Evolutionary conservation across 2,113 vertebrate genomes (phyloP).

Genomic region (Chamaea fasciata): DNA sequence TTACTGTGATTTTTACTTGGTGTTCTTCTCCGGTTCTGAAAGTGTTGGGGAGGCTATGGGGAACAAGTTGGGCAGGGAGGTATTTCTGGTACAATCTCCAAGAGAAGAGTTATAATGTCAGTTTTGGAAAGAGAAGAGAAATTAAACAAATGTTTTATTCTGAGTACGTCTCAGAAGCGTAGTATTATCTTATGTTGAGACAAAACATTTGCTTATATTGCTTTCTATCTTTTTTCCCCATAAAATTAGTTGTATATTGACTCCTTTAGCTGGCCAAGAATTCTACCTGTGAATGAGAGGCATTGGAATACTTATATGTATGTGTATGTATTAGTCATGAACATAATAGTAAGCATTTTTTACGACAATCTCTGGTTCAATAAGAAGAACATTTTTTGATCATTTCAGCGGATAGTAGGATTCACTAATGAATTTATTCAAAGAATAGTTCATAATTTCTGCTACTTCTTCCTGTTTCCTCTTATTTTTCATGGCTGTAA

Average conservation of each 20-base stretch:
- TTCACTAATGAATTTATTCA: not conserved
- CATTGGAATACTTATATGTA: not conserved
- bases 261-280: not conserved
- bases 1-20: not conserved
- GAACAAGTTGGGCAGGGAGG: accelerated
- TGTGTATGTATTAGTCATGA: not conserved
- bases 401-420: not conserved
- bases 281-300: not conserved
- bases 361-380: not conserved
- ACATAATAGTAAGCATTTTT: not conserved
- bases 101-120: not conserved
- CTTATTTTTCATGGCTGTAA: not conserved
- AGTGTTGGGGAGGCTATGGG: not conserved
- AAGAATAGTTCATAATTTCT: not conserved
- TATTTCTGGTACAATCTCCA: not conserved
- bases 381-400: not conserved
- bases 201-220: not conserved
- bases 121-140: not conserved
- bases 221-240: not conserved
- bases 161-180: not conserved
- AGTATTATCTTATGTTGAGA: not conserved
- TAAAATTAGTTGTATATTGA: not conserved
- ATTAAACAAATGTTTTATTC: not conserved
- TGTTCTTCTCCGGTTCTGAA: not conserved
- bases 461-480: not conserved